Base-by-base conservation (phyloP, 92 coral and sea anemone species). In the Siderastrea radians region DNA sequence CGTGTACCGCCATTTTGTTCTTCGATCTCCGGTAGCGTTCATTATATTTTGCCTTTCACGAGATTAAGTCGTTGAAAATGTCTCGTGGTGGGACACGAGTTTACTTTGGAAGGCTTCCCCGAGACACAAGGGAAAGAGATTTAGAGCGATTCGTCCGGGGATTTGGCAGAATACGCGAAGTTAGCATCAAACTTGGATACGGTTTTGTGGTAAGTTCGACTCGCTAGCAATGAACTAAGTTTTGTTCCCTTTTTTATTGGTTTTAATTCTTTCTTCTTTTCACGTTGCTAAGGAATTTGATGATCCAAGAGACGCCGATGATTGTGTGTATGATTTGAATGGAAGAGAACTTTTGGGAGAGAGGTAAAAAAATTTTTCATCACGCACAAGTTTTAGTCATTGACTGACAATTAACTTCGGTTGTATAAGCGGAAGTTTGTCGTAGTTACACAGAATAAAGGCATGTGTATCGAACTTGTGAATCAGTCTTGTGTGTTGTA, bases 301-400 rank as follows among this genome's bases (percentile, higher is more conserved):
- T 19, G 98, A 98, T 16, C 10, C 93, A 50, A 90, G 98, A 91
- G 99, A 98, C 75, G 99, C 99, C 8, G 98, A 98, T 59, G 99
- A 98, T 78, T 95, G 94, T 48, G 98, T 98, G 15, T 94, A 96
- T 82, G 98, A 98, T 54, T 91, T 98, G 68, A 98, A 98, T 77
- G 99, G 99, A 16, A 96, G 94, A 66, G 98, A 98, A 76, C 88
- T 98, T 82, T 87, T 95, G 16, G 99, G 99, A 38, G 99, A 98
- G 75, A 98, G 99, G 99, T 97, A 79, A 66, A 81, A 6, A 1
- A 45, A 3, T 8, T n/a, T 19, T 51, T 19, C 1, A 45, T 68
- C 51, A 68, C 51, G 52, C 5, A 11, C 11, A 8, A 59, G 63
- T 4, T 62, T 3, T 17, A 47, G 44, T 72, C 8, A 50, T 46